Percentiles rank a stretch among this genome's conserved stretches.
These are phyloP conservation scores for Crocodylus rhombifer DNA, from an alignment of 2,797 vertebrate genomes.

Conservation along the genomic window DNA sequence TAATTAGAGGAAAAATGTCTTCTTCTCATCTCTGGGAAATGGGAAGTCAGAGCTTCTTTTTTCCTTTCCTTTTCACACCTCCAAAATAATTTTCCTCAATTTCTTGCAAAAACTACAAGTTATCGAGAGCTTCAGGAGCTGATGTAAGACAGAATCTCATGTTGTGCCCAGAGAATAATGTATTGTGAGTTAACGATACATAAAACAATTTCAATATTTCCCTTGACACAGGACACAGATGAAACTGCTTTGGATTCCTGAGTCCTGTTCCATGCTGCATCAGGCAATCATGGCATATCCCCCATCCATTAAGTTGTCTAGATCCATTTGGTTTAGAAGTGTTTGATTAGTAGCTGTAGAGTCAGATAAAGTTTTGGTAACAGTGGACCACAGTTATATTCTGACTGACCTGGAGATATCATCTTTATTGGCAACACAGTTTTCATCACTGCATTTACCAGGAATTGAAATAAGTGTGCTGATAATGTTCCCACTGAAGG, in stretches of 20 bases:
- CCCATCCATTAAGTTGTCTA: background rate
- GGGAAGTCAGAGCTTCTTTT: slow-evolving; percentile 31
- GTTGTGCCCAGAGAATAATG: background rate
- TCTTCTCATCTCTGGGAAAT: slow-evolving; percentile 21
- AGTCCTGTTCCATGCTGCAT: background rate
- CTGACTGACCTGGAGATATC: background rate
- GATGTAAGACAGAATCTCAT: slow-evolving; percentile 21
- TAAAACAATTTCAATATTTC: background rate
- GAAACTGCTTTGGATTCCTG: too few species aligned
- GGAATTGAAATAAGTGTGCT: background rate
- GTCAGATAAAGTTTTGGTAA: background rate
- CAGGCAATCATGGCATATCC: background rate
- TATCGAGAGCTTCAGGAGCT: slow-evolving; percentile 3
- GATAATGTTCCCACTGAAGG: background rate
- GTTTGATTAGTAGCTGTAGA: background rate
- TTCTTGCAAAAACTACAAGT: slow-evolving; percentile 16
- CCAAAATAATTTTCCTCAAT: background rate
- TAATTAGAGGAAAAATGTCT: slow-evolving; percentile 59
- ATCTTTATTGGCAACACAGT: background rate
- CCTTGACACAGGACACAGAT: background rate
- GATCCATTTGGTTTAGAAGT: background rate
- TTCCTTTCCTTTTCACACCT: slow-evolving; percentile 35
- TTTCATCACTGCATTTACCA: background rate
- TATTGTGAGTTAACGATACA: background rate
- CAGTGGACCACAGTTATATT: background rate